phyloP scores from a whole-genome alignment of 2,888 invertebrate genomes.

The Stramonita haemastoma region DNA sequence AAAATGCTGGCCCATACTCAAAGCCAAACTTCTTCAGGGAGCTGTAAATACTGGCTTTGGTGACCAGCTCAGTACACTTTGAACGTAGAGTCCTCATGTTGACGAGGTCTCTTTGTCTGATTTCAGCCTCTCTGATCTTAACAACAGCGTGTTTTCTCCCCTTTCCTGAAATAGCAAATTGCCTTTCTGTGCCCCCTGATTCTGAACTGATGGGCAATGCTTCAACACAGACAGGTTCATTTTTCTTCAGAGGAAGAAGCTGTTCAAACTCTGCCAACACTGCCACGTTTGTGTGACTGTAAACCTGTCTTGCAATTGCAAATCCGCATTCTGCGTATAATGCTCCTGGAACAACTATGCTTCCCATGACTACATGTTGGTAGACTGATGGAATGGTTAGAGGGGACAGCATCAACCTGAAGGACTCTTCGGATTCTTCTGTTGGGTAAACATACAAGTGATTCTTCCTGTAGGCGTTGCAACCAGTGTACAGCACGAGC shows the following conservation, averaged over 20 bases:
- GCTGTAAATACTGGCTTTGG: slow-evolving; percentile 37
- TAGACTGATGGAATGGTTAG: no score
- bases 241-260: slow-evolving; percentile 15
- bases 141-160: slow-evolving; percentile 38
- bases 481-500: no score
- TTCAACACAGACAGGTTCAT: slow-evolving; percentile 12
- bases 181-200: background rate
- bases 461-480: no score
- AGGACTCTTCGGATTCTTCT: slow-evolving; percentile 32
- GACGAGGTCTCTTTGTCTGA: slow-evolving; percentile 15
- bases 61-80: slow-evolving; percentile 37
- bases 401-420: slow-evolving; percentile 31
- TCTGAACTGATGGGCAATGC: background rate
- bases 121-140: slow-evolving; percentile 30
- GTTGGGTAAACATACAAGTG: slow-evolving; percentile 40
- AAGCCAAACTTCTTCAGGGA: slow-evolving; percentile 42
- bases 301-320: no score
- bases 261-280: slow-evolving; percentile 45
- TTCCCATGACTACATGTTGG: no score
- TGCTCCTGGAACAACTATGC: no score
- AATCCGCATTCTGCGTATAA: no score
- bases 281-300: no score
- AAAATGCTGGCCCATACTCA: slow-evolving; percentile 40
- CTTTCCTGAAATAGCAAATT: slow-evolving; percentile 31
- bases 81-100: slow-evolving; percentile 39